Evolutionary conservation across 2,113 vertebrate species (phyloP), one percentile per base, ranked within the genome.

Genomic region (Pyxicephalus adspersus): DNA sequence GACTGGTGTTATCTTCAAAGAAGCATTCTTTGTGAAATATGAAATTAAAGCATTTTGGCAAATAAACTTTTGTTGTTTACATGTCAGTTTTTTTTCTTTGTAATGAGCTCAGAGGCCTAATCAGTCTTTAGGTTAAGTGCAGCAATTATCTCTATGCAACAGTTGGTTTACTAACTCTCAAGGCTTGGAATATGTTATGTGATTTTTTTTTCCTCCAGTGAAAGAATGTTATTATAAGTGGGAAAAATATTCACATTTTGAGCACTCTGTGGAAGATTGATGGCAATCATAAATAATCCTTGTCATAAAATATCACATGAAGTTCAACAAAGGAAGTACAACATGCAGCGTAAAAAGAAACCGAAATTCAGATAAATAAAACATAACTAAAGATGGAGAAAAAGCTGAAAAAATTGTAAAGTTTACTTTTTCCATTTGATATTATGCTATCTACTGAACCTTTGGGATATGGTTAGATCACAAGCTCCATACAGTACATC

Each of bases 271-370:
- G 2, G 11, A 57, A 22, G 13, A 55, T 55, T 55, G 68, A 73
- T 58, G 51, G 11, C 71, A 58, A 58, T 58, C 28, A 26, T 60
- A 74, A 74, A 74, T 74, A 74, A 74, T 34, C 55, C 29, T 23
- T 38, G n/a, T 31, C 19, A 34, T 22, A 34, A 73, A 57, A 29
- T 60, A 34, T 18, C 71, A 60, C 22, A 20, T 50, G 15, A 28
- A 50, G 25, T 25, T 55, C 31, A 29, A 9, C n/a, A 1, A 0
- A 34, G 28, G 29, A 73, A 52, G n/a, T 51, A 52, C 19, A 52
- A 6, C 1, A 23, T n/a, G 71, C 4, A 16, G 31, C 38, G 71
- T 28, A 58, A 7, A 58, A 31, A 5, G 19, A 57, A 57, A 73
- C 17, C 57, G 18, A 11, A 6, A 45, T 45, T 45, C 38, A 45